Percentiles rank a stretch among this genome's conserved stretches.
Evolutionary conservation across 2,888 invertebrate species (phyloP).

Genomic region (Fragum whitleyi): DNA sequence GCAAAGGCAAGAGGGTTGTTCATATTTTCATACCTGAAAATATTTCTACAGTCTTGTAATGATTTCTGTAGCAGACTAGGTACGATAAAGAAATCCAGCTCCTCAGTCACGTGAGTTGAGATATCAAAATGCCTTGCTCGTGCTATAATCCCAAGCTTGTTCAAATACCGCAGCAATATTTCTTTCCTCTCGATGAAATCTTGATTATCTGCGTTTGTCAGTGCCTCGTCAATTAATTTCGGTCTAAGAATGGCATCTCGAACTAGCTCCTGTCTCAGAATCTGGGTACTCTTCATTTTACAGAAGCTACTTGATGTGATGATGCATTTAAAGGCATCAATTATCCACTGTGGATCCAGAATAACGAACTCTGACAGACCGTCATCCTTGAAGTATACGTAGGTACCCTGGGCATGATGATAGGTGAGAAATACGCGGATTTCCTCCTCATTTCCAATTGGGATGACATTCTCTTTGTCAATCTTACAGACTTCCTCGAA

Average conservation of each 20-base stretch:
- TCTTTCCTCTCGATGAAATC: conserved; percentile 25
- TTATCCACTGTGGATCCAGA: conserved; percentile 36
- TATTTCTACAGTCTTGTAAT: background rate
- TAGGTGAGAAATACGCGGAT: conserved; percentile 30
- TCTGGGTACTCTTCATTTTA: background rate
- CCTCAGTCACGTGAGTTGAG: background rate
- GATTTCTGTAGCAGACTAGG: conserved; percentile 31
- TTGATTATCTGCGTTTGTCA: conserved; percentile 4
- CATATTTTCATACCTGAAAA: conserved; percentile 5
- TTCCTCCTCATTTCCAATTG: conserved; percentile 27
- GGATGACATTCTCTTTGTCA: background rate
- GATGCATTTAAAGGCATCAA: conserved; percentile 48
- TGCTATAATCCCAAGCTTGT: conserved; percentile 31
- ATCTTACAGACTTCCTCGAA: conserved; percentile 27
- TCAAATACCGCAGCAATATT: conserved; percentile 24
- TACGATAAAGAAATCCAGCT: conserved; percentile 24
- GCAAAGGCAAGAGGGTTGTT: conserved; percentile 11
- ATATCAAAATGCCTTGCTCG: conserved; percentile 13
- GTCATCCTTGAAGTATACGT: conserved; percentile 37
- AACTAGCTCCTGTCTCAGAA: conserved; percentile 8
- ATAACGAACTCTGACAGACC: conserved; percentile 29
- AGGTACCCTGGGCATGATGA: conserved; percentile 36
- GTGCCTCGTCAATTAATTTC: conserved; percentile 27
- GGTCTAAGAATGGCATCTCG: conserved; percentile 20
- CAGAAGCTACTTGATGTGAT: conserved; percentile 39